Percentiles rank a stretch among this genome's conserved stretches.
phyloP scores from a whole-genome alignment of 2,888 invertebrate species.

The Gymnosoma rotundatum region DNA sequence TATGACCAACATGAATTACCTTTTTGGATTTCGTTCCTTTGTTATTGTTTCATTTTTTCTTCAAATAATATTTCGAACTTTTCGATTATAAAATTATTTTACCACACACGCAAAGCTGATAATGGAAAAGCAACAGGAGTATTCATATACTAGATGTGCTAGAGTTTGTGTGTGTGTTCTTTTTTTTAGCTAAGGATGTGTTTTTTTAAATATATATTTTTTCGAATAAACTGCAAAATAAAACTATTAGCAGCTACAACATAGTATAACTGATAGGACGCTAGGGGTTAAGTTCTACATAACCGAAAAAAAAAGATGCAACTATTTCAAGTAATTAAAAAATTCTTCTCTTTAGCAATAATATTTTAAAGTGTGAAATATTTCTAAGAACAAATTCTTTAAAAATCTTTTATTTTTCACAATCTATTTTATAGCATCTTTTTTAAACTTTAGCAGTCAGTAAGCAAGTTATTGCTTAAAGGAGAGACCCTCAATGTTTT shows the following conservation, averaged over 20 bases:
- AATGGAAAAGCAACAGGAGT: constrained; percentile 51
- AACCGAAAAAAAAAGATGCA: too few relatives aligned
- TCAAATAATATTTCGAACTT: constrained; percentile 31
- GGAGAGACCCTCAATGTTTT: constrained; percentile 14
- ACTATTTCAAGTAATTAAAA: too few relatives aligned
- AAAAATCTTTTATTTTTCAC: background rate
- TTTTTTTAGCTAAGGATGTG: background rate
- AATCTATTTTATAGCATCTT: background rate
- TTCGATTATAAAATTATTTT: constrained; percentile 31
- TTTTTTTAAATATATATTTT: constrained; percentile 36
- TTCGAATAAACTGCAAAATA: constrained; percentile 16
- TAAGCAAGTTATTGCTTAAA: constrained; percentile 4
- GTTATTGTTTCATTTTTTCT: background rate
- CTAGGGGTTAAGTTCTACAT: background rate
- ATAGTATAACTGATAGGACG: constrained; percentile 19
- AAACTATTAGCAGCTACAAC: constrained; percentile 31
- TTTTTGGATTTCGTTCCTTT: constrained; percentile 23
- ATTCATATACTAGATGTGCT: constrained; percentile 23
- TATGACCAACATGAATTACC: constrained; percentile 43
- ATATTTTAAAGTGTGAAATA: too few relatives aligned
- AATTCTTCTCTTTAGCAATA: too few relatives aligned
- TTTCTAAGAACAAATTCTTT: background rate
- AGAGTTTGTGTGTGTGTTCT: background rate
- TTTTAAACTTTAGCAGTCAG: background rate
- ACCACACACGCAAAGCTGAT: constrained; percentile 47